phyloP scores from a whole-genome alignment of 2,797 vertebrate genomes.

The Pampus argenteus region DNA sequence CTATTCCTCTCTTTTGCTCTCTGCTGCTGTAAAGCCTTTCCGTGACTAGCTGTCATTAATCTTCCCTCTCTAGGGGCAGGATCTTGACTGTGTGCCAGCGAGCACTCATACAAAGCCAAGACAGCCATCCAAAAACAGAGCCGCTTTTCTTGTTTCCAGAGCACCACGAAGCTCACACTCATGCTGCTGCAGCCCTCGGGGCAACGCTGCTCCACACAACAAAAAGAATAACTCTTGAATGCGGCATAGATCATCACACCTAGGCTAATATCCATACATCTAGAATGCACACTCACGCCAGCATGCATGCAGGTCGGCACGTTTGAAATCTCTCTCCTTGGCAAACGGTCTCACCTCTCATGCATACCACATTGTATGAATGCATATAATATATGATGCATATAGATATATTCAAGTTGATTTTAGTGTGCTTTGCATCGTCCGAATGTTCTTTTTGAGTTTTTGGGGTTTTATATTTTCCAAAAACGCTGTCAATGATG shows the following conservation, averaged over 20 bases:
- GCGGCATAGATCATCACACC: constrained; percentile 54
- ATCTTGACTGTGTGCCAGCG: constrained; percentile 84
- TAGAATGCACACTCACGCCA: not conserved
- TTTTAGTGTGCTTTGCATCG: not conserved
- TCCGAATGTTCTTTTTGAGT: not conserved
- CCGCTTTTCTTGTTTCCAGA: constrained; percentile 82
- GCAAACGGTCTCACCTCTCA: not conserved
- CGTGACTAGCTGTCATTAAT: constrained; percentile 90
- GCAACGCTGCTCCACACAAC: constrained; percentile 53
- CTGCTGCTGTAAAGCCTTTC: constrained; percentile 79
- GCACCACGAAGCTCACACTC: constrained; percentile 62
- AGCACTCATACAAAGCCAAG: constrained; percentile 81
- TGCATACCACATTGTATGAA: not conserved
- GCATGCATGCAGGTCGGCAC: not conserved
- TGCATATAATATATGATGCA: too few species aligned
- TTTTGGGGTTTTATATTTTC: constrained; percentile 1
- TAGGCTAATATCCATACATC: constrained; percentile 38
- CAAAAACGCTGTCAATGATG: not conserved
- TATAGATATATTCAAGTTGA: not conserved
- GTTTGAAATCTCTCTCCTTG: not conserved
- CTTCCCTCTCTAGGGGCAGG: constrained; percentile 84
- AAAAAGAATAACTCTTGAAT: constrained; percentile 69
- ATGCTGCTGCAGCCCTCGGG: constrained; percentile 62
- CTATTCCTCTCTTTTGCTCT: constrained; percentile 53
- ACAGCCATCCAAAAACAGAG: constrained; percentile 80